A percentile compares a stretch with the other conserved stretches of the same genome.
Evolutionary conservation across 2,113 vertebrate genomes (phyloP).

Genomic region (Budorcas taxicolor): DNA sequence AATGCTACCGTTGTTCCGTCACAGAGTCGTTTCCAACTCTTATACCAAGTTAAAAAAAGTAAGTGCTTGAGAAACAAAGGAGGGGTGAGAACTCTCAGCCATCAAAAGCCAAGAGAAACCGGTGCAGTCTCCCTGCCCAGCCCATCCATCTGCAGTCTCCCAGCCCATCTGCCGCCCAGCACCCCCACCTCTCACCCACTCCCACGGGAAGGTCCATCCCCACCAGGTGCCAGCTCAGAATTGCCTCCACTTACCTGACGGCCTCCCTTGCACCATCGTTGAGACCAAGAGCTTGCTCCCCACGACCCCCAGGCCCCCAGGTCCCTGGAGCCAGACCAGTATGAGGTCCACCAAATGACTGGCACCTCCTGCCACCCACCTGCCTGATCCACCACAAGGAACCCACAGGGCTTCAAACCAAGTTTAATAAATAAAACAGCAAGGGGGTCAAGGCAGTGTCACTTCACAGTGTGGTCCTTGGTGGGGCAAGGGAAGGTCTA

Average conservation of each 20-base stretch:
- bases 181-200: too few species aligned
- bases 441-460: slow-evolving; percentile 79
- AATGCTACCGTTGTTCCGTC: background rate
- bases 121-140: background rate
- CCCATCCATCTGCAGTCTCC: background rate
- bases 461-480: slow-evolving; percentile 81
- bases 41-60: background rate
- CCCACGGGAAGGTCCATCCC: background rate
- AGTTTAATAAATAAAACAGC: slow-evolving; percentile 75
- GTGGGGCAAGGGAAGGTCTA: background rate
- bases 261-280: background rate
- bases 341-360: too few species aligned
- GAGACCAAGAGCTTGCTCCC: background rate
- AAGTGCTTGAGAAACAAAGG: background rate
- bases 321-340: background rate
- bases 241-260: background rate
- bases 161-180: background rate
- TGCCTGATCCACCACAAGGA: background rate
- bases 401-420: slow-evolving; percentile 64
- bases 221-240: background rate
- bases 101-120: background rate
- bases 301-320: background rate
- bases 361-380: rapidly evolving
- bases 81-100: background rate
- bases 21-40: background rate